These are phyloP conservation scores for Lasius platythorax DNA, from an alignment of 2,888 invertebrate species.

Conservation along the genomic window DNA sequence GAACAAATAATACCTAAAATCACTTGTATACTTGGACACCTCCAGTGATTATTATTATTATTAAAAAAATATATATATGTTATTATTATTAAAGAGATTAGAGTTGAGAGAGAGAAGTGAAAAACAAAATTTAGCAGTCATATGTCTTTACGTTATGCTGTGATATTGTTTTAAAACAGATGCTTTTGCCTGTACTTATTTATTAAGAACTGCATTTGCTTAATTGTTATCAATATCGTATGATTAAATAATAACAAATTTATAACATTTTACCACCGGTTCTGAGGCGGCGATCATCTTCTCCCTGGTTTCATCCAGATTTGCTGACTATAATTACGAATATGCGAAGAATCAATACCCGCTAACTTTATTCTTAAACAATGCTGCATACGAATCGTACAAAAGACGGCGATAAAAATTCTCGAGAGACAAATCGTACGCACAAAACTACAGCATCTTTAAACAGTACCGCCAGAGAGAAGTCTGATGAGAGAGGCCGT, in stretches of 20 bases:
- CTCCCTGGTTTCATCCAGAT: constrained; percentile 95
- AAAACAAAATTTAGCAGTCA: not conserved
- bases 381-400: not conserved
- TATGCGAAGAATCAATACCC: constrained; percentile 33
- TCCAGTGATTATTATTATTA: not conserved
- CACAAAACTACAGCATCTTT: constrained; percentile 10
- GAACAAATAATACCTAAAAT: too few relatives aligned
- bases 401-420: not conserved
- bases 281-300: constrained; percentile 96
- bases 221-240: not conserved
- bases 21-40: too few relatives aligned
- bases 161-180: not conserved
- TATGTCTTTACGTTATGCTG: not conserved
- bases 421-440: not conserved
- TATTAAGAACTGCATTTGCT: not conserved
- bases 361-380: not conserved
- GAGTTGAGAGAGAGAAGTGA: not conserved
- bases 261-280: constrained; percentile 90
- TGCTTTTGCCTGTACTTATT: not conserved
- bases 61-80: not conserved
- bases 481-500: too few relatives aligned
- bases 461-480: constrained; percentile 14
- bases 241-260: not conserved
- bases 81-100: not conserved
- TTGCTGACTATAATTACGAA: constrained; percentile 87